phyloP scores from a whole-genome alignment of 1,140 invertebrate genomes.

The Antheraea pernyi region DNA sequence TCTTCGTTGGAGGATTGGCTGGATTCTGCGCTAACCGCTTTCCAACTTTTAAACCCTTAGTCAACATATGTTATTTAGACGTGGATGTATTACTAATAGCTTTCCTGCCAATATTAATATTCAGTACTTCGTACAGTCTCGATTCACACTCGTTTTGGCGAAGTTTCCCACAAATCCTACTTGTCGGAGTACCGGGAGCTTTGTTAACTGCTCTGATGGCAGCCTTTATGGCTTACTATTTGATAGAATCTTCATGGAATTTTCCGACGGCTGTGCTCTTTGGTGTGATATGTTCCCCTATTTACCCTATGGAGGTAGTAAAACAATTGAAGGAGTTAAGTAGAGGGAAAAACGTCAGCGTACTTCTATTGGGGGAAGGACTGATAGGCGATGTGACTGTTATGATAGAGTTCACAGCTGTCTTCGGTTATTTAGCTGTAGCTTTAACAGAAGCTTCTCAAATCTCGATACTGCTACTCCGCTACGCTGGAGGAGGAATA shows the following conservation, averaged over 20 bases:
- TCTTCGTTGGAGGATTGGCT: constrained; percentile 49
- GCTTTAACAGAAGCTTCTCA: constrained; percentile 53
- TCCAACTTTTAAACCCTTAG: constrained; percentile 49
- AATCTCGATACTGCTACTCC: constrained; percentile 47
- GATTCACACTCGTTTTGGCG: constrained; percentile 65
- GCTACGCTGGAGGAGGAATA: constrained; percentile 58
- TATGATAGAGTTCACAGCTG: constrained; percentile 64
- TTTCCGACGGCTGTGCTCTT: constrained; percentile 57
- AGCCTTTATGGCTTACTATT: constrained; percentile 58
- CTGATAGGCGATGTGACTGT: constrained; percentile 62
- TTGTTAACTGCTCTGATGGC: constrained; percentile 51
- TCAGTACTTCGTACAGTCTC: constrained; percentile 57
- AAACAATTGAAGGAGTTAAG: constrained; percentile 54
- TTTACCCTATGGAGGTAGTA: constrained; percentile 65
- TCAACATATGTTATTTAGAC: constrained; percentile 55
- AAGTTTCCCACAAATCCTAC: constrained; percentile 58
- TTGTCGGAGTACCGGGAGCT: constrained; percentile 58
- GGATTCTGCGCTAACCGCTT: constrained; percentile 54
- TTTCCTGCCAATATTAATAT: constrained; percentile 56
- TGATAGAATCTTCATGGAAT: constrained; percentile 62
- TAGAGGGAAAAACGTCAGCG: constrained; percentile 62
- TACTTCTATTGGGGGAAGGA: constrained; percentile 62
- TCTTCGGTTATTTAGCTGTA: constrained; percentile 57
- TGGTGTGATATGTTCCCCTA: constrained; percentile 60
- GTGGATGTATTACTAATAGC: constrained; percentile 48